Conservation (phyloP, 2,113 vertebrate species). For the Hylia prasina region DNA sequence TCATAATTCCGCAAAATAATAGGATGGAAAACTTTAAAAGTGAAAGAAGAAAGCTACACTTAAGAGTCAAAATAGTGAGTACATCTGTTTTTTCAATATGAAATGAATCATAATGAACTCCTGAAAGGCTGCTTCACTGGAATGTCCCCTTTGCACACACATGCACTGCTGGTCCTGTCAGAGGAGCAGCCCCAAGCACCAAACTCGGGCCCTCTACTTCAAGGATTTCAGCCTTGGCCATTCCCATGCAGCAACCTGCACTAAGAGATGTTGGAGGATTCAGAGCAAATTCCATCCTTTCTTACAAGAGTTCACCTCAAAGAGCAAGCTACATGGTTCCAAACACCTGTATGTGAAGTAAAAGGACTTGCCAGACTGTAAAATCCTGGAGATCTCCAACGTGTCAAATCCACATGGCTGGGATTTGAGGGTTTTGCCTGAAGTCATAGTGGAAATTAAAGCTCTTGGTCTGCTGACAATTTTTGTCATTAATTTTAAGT, state of each 20-base stretch:
- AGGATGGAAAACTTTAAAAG: not conserved
- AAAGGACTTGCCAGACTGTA: not conserved
- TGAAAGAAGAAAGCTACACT: not conserved
- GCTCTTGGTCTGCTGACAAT: not conserved
- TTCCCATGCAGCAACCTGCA: not conserved
- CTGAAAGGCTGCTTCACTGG: not conserved
- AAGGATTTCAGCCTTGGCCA: not conserved
- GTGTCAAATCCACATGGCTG: accelerated
- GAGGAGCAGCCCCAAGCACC: not conserved
- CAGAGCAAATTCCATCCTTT: not conserved
- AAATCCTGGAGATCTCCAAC: not conserved
- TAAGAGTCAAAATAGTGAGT: not conserved
- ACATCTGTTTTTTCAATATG: not conserved
- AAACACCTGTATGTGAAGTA: not conserved
- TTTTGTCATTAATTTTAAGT: not conserved
- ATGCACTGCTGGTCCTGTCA: not conserved
- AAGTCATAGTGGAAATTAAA: not conserved
- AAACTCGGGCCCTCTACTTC: accelerated
- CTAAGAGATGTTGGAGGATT: not conserved
- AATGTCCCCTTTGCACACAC: not conserved
- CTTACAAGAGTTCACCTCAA: not conserved
- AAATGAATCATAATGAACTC: not conserved
- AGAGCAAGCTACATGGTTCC: not conserved
- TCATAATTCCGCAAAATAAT: not conserved
- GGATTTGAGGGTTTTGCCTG: not conserved